phyloP scores from a whole-genome alignment of 2,797 vertebrate genomes.

The Miichthys miiuy region DNA sequence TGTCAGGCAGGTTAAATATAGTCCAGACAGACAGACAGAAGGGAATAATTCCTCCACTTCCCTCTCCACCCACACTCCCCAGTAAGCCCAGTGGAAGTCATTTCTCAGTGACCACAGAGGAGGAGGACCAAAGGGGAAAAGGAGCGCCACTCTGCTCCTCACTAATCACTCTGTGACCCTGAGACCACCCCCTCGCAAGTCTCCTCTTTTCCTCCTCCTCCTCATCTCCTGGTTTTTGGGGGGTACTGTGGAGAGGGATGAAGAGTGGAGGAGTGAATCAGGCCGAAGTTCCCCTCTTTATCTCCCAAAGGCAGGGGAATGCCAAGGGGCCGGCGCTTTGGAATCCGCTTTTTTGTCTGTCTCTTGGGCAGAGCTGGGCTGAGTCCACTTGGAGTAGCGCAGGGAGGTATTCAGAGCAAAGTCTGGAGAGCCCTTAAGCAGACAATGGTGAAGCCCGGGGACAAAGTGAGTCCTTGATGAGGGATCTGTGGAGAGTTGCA shows the following conservation, averaged over 20 bases:
- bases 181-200: constrained; percentile 71
- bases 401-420: constrained; percentile 82
- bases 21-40: constrained; percentile 76
- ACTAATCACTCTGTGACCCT: constrained; percentile 81
- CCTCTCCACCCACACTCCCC: constrained; percentile 76
- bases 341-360: constrained; percentile 87
- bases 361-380: constrained; percentile 85
- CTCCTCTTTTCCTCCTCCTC: constrained; percentile 64
- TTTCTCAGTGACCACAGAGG: constrained; percentile 78
- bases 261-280: constrained; percentile 83
- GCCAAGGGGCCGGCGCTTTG: constrained; percentile 86
- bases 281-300: constrained; percentile 79
- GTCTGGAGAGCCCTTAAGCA: constrained; percentile 85
- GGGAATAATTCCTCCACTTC: constrained; percentile 77
- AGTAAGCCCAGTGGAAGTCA: constrained; percentile 78
- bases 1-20: constrained; percentile 80
- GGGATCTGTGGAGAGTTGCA: constrained; percentile 86
- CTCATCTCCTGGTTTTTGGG: constrained; percentile 56
- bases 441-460: constrained; percentile 87
- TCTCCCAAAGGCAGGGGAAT: constrained; percentile 88
- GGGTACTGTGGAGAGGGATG: constrained; percentile 59
- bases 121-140: constrained; percentile 71
- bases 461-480: constrained; percentile 91
- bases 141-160: constrained; percentile 68
- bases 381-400: constrained; percentile 86